These are phyloP conservation scores for Hanleya hanleyi DNA, from an alignment of 2,888 invertebrate genomes.

Conservation along the genomic window DNA sequence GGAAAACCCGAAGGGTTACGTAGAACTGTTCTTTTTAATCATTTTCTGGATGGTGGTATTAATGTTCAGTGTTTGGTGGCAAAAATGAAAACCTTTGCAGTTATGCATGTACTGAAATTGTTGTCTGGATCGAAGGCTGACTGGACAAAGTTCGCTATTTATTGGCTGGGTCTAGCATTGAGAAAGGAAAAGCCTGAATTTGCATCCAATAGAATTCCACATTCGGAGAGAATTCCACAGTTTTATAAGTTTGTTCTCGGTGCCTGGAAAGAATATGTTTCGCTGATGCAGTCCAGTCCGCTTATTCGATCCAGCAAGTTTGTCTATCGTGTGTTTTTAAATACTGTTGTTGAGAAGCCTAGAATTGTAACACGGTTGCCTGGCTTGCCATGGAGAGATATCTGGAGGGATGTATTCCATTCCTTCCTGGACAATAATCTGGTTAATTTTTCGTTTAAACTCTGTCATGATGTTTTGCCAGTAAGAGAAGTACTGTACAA, in stretches of 20 bases:
- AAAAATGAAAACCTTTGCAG: not conserved
- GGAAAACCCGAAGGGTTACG: not conserved
- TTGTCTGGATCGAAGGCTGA: not conserved
- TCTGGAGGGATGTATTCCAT: no score
- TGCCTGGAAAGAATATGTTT: not conserved
- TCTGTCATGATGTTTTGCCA: no score
- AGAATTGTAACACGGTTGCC: no score
- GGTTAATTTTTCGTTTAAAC: no score
- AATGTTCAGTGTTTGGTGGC: not conserved
- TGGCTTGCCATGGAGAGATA: no score
- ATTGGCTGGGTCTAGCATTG: not conserved
- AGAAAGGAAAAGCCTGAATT: not conserved
- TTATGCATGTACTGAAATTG: not conserved
- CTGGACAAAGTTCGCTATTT: constrained; percentile 5
- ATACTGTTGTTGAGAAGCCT: not conserved
- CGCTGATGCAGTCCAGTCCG: not conserved
- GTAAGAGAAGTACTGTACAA: no score
- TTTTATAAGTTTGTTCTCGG: not conserved
- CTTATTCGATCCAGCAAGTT: not conserved
- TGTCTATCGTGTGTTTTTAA: not conserved
- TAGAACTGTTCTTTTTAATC: not conserved
- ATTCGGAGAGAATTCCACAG: not conserved
- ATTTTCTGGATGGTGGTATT: not conserved
- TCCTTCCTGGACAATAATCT: no score
- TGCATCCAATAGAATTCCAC: not conserved